phyloP scores from a whole-genome alignment of 2,113 vertebrate species.

The Notiomystis cincta region DNA sequence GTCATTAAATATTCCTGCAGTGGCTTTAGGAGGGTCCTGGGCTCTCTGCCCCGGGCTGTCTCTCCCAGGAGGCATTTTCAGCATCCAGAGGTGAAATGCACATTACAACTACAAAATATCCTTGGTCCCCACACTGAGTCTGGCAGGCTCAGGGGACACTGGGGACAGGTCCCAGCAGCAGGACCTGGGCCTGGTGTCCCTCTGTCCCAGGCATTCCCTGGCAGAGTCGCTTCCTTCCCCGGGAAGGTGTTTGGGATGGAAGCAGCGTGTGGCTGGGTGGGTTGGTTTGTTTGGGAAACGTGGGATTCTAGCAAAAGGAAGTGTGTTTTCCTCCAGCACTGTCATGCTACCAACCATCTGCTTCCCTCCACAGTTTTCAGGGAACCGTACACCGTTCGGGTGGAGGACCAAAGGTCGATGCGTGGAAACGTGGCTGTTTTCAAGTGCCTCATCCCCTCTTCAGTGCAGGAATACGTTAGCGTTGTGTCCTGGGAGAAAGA shows the following conservation, averaged over 20 bases:
- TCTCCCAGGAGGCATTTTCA: background rate
- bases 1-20: fast-evolving
- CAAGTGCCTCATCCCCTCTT: constrained; percentile 99
- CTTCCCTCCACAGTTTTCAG: constrained; percentile 86
- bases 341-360: constrained; percentile 37
- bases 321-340: background rate
- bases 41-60: background rate
- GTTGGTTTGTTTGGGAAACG: constrained; percentile 34
- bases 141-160: background rate
- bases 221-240: background rate
- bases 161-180: background rate
- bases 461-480: constrained; percentile 97
- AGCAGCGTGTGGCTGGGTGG: constrained; percentile 3
- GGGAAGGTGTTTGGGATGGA: background rate
- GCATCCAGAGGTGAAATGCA: background rate
- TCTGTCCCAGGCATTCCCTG: fast-evolving
- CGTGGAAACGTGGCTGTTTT: constrained; percentile 98
- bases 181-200: background rate
- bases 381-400: constrained; percentile 98
- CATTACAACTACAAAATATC: fast-evolving
- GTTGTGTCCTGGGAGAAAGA: constrained; percentile 99
- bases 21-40: background rate
- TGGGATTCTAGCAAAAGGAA: constrained; percentile 37
- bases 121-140: background rate
- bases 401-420: constrained; percentile 99